phyloP scores from a whole-genome alignment of 2,113 vertebrate genomes.

The Mormoops blainvillei region DNA sequence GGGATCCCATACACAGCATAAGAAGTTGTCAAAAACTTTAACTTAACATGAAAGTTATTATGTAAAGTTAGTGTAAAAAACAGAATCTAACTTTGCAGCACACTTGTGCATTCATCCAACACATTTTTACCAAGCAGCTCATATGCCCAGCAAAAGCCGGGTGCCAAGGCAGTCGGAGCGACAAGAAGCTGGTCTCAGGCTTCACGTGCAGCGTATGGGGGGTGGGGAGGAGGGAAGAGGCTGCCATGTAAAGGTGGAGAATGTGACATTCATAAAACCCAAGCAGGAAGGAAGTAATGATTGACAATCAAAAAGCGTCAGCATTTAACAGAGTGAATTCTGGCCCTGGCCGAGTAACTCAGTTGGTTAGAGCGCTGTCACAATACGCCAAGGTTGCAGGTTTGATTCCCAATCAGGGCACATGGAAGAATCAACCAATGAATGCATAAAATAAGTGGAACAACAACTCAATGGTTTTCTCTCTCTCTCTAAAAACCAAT shows the following conservation, averaged over 20 bases:
- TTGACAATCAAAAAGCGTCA: not conserved
- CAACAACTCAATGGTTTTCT: no score
- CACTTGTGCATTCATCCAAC: not conserved
- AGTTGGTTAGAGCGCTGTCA: no score
- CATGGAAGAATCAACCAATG: no score
- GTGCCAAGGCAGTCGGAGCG: not conserved
- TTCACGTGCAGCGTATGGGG: fast-evolving
- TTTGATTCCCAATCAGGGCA: no score
- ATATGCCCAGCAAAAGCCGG: not conserved
- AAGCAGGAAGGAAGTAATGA: not conserved
- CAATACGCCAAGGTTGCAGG: no score
- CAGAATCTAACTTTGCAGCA: not conserved
- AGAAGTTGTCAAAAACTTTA: not conserved
- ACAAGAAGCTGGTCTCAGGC: not conserved
- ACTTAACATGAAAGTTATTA: not conserved
- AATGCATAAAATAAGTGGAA: no score
- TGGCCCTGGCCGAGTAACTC: no score
- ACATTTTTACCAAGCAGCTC: not conserved
- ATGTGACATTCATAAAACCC: not conserved
- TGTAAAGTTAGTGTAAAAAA: not conserved
- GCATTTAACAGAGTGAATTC: not conserved
- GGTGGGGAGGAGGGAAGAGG: not conserved
- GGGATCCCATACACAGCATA: not conserved
- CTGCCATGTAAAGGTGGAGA: not conserved
- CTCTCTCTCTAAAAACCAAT: no score